Base-by-base conservation (phyloP, 1,140 invertebrate genomes). In the Pararge aegeria region DNA sequence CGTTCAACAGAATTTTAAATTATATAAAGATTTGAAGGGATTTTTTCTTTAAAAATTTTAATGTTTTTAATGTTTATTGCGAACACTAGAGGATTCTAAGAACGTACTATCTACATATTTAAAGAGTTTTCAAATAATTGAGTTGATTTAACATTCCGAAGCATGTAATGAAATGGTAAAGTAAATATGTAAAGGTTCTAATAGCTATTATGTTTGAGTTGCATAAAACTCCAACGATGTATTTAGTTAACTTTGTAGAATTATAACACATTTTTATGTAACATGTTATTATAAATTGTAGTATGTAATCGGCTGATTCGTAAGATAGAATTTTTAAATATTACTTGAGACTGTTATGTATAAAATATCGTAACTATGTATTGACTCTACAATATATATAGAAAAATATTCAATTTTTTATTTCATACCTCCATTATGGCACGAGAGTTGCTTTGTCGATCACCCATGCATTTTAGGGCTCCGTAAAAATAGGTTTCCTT, bases 351-450 rank as follows among this genome's bases (percentile, higher is more conserved):
- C 52, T 55, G 52, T 21, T 37, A 52, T 44, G 42, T 46, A 20
- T 46, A 46, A 40, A 46, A 46, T 46, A 46, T 46, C 42, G 52
- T 55, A 18, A 55, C 18, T 55, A 55, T 55, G 38, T 42, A 55
- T 27, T 16, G 34, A 37, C 16, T 55, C 20, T 50, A 15, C 30
- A 34, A 34, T 34, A 34, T 10, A 34, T 34, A 34, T 34, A 12
- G 30, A 34, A 34, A 34, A 34, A 34, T 34, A 34, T 34, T 34
- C 12, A 40, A 5, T 40, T 15, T 16, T 40, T 40, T 40, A 40
- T 40, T 40, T 15, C 15, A 40, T 4, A 19, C 40, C 10, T 16
- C 15, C 21, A 34, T 34, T 34, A n/a, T 49, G 55, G 38, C 48
- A 1, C 1, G 4, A 4, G 5, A 7, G 5, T 27, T 5, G 5